A percentile compares a stretch with the other conserved stretches of the same genome.
phyloP scores from a whole-genome alignment of 30 jellyfish, hydroid and myxozoan species.

The Mastigias papua region DNA sequence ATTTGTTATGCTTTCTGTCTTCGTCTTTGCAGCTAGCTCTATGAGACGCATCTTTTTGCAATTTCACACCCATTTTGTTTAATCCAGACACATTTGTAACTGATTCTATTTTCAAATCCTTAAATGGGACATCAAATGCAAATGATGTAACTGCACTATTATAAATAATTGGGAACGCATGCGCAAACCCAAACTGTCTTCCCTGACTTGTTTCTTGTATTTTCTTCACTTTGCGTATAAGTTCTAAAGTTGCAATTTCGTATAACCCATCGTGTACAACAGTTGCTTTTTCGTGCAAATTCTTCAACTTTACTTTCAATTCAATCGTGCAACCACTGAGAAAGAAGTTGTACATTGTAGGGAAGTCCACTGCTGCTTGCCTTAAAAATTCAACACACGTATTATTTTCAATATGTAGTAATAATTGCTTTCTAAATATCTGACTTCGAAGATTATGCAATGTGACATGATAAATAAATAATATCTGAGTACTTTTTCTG shows the following conservation, averaged over 20 bases:
- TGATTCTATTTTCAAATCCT: slow-evolving; percentile 38
- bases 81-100: slow-evolving; percentile 42
- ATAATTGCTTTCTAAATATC: slow-evolving; percentile 50
- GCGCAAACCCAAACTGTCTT: background rate
- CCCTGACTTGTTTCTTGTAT: slow-evolving; percentile 28
- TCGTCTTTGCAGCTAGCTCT: background rate
- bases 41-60: background rate
- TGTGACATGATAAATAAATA: slow-evolving; percentile 49
- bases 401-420: slow-evolving; percentile 32
- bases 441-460: slow-evolving; percentile 65
- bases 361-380: slow-evolving; percentile 27
- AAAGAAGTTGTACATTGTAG: slow-evolving; percentile 29
- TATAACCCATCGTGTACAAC: slow-evolving; percentile 23
- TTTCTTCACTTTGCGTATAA: slow-evolving; percentile 33
- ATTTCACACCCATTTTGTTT: slow-evolving; percentile 30
- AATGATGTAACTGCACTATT: slow-evolving; percentile 34
- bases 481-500: background rate
- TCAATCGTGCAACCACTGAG: slow-evolving; percentile 62
- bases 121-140: slow-evolving; percentile 47
- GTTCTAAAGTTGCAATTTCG: slow-evolving; percentile 57
- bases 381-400: slow-evolving; percentile 19
- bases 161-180: slow-evolving; percentile 38
- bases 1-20: background rate
- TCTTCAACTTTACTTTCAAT: slow-evolving; percentile 34
- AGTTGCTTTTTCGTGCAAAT: slow-evolving; percentile 51